phyloP scores from a whole-genome alignment of 2,888 invertebrate genomes.

The Tachina fera region DNA sequence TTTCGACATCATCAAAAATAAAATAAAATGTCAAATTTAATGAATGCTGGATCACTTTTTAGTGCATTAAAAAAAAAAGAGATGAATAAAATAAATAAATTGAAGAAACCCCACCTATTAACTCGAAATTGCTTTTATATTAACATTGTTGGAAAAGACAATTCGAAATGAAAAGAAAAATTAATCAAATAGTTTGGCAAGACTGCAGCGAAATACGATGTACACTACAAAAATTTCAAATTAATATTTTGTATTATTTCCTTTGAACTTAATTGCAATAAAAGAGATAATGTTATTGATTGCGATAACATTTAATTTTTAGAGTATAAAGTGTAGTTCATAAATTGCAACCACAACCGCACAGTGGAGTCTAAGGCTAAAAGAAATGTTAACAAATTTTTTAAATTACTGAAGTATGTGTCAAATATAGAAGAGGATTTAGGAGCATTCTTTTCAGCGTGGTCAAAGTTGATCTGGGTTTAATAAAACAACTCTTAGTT shows the following conservation, averaged over 20 bases:
- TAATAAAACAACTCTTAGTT: no score
- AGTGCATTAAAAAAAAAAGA: not conserved
- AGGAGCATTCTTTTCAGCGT: no score
- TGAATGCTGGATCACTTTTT: slow-evolving; percentile 75
- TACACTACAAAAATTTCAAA: not conserved
- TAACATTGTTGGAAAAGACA: not conserved
- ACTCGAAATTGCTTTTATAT: not conserved
- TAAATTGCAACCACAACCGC: no score
- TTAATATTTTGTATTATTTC: not conserved
- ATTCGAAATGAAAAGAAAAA: not conserved
- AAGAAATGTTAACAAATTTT: no score
- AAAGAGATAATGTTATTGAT: no score
- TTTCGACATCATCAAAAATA: slow-evolving; percentile 63
- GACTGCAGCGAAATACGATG: not conserved
- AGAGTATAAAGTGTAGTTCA: no score
- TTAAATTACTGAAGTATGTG: no score
- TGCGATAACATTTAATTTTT: no score
- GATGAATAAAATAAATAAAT: slow-evolving; percentile 22
- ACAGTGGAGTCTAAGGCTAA: no score
- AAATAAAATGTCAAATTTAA: slow-evolving; percentile 80
- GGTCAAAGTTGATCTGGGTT: no score
- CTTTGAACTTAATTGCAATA: not conserved
- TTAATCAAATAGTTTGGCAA: not conserved
- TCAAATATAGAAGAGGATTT: no score
- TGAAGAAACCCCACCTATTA: slow-evolving; percentile 43